A percentile compares a stretch with the other conserved stretches of the same genome.
Evolutionary conservation across 1,140 invertebrate genomes (phyloP).

Genomic region (Pollicipes pollicipes): DNA sequence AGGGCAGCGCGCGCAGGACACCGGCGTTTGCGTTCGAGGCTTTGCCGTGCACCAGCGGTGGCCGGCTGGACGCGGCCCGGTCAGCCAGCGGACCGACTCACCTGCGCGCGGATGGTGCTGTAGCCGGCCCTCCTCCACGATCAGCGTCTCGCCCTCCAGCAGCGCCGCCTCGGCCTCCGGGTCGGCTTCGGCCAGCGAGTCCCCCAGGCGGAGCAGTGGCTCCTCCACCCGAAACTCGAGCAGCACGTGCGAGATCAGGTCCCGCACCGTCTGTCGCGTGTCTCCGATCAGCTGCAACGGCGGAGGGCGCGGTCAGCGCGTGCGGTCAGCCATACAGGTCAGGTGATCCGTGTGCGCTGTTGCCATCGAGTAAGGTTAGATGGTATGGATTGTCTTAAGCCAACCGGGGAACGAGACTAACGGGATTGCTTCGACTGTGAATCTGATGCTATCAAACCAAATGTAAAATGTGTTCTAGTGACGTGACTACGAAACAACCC

Average conservation of each 20-base stretch:
- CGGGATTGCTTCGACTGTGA: no score
- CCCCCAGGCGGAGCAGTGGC: conserved; percentile 39
- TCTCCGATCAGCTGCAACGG: conserved; percentile 21
- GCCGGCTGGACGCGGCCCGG: neutral
- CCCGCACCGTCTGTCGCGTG: conserved; percentile 20
- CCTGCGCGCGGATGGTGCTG: conserved; percentile 31
- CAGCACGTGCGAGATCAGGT: conserved; percentile 19
- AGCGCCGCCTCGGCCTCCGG: conserved; percentile 34
- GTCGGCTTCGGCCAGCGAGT: conserved; percentile 41
- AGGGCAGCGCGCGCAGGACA: no score
- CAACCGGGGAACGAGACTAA: no score
- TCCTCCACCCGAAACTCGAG: conserved; percentile 33
- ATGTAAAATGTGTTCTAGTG: no score
- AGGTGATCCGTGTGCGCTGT: no score
- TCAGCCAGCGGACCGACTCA: no score
- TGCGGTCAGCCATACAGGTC: neutral
- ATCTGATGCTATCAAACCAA: no score
- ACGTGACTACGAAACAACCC: no score
- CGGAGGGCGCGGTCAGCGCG: conserved; percentile 6
- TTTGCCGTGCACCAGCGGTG: no score
- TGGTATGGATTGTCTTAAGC: no score
- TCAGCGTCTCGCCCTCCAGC: conserved; percentile 40
- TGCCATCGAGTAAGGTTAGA: no score
- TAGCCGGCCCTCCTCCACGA: conserved; percentile 36
- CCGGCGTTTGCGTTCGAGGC: no score